Evolutionary conservation across 2,797 vertebrate genomes (phyloP).

Genomic region (Lepidocolaptes lacrymiger): DNA sequence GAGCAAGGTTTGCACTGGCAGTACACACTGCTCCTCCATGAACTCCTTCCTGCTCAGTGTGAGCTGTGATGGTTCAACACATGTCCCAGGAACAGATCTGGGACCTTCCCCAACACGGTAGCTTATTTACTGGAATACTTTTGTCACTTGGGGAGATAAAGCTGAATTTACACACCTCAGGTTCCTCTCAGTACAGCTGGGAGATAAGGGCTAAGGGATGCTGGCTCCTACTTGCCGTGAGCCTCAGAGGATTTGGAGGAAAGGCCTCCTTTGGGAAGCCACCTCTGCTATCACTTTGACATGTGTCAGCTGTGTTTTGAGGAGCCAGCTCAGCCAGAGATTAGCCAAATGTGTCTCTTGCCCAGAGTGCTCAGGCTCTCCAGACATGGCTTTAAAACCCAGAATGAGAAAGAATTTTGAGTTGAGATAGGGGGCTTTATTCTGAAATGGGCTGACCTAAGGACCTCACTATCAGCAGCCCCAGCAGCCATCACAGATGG

Average conservation of each 20-base stretch:
- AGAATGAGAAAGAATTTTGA: slow-evolving; percentile 42
- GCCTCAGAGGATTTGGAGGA: slow-evolving; percentile 23
- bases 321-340: slow-evolving; percentile 63
- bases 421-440: slow-evolving; percentile 4
- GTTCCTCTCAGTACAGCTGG: slow-evolving; percentile 48
- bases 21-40: not conserved
- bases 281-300: slow-evolving; percentile 74
- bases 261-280: slow-evolving; percentile 67
- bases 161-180: slow-evolving; percentile 67
- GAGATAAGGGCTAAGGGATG: slow-evolving; percentile 46
- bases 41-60: not conserved
- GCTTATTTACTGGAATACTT: slow-evolving; percentile 41
- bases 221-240: slow-evolving; percentile 64
- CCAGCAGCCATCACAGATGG: not conserved
- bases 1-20: not conserved
- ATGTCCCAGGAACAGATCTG: not conserved
- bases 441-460: slow-evolving; percentile 32
- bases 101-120: not conserved
- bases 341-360: slow-evolving; percentile 65
- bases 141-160: slow-evolving; percentile 75
- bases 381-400: not conserved
- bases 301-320: slow-evolving; percentile 72
- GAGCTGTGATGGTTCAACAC: not conserved
- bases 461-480: slow-evolving; percentile 18
- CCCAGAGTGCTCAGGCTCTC: not conserved